Evolutionary conservation across 2,797 vertebrate genomes (phyloP).

Genomic region (Myotis findleyi): DNA sequence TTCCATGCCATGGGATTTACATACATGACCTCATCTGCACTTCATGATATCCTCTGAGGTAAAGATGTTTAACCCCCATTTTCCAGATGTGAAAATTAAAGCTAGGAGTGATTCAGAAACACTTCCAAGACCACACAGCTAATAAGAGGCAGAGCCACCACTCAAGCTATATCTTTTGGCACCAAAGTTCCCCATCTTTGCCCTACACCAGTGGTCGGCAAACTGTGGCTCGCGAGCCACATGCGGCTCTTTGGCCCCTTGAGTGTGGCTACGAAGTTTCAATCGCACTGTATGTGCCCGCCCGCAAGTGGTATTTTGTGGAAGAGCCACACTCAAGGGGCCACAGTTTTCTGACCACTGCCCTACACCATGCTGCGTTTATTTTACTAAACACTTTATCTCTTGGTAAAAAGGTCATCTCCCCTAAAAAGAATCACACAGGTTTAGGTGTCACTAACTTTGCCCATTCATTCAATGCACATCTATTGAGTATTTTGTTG

Average conservation of each 20-base stretch:
- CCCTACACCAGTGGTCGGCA: neutral
- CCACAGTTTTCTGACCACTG: too few species aligned
- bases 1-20: neutral
- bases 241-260: too few species aligned
- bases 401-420: neutral
- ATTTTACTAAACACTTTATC: neutral
- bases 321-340: too few species aligned
- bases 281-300: too few species aligned
- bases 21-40: neutral
- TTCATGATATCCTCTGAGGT: neutral
- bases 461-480: neutral
- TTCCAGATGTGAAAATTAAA: slow-evolving; percentile 49
- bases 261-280: too few species aligned
- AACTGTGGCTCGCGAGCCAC: too few species aligned
- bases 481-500: neutral
- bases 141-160: neutral
- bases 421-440: neutral
- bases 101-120: neutral
- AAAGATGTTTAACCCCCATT: slow-evolving; percentile 26
- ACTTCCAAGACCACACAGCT: neutral
- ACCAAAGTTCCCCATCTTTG: neutral
- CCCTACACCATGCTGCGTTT: neutral
- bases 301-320: too few species aligned
- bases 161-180: neutral
- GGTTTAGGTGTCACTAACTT: neutral